Conservation (phyloP, 2,797 vertebrate species). For the Parambassis ranga region DNA sequence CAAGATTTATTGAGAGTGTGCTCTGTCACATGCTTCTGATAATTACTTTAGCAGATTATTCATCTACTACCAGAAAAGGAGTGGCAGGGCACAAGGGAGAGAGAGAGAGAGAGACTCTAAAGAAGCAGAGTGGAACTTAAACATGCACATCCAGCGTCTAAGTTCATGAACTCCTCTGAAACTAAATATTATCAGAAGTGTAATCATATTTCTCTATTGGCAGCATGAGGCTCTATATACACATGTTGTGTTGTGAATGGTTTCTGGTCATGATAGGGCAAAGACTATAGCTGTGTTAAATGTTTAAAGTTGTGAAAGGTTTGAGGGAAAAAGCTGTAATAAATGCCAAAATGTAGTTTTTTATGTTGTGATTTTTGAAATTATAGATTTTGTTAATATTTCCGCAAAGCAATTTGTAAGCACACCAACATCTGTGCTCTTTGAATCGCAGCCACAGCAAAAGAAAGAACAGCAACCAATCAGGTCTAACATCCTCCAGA, state of each 20-base stretch:
- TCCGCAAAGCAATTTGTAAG: too few species aligned
- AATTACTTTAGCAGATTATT: slow-evolving; percentile 56
- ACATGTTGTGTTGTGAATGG: slow-evolving; percentile 18
- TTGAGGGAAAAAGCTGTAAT: too few species aligned
- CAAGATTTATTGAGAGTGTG: slow-evolving; percentile 26
- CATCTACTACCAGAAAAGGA: slow-evolving; percentile 33
- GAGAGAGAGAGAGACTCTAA: slow-evolving; percentile 16
- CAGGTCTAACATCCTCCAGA: too few species aligned
- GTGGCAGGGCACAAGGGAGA: slow-evolving; percentile 1
- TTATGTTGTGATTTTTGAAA: too few species aligned
- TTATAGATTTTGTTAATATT: too few species aligned
- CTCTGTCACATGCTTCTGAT: slow-evolving; percentile 42
- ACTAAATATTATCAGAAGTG: slow-evolving; percentile 42
- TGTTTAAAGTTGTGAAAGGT: slow-evolving; percentile 23
- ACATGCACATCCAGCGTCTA: slow-evolving; percentile 54
- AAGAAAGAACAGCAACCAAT: too few species aligned
- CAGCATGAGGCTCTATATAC: neutral
- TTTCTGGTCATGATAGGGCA: slow-evolving; percentile 7
- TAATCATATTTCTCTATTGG: slow-evolving; percentile 35
- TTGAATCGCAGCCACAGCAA: too few species aligned
- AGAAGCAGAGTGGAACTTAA: slow-evolving; percentile 55
- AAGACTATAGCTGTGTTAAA: neutral
- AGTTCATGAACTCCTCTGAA: slow-evolving; percentile 68
- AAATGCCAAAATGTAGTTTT: too few species aligned
- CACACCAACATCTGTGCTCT: too few species aligned